phyloP scores from a whole-genome alignment of 2,113 vertebrate species.

The Nesogale talazaci region DNA sequence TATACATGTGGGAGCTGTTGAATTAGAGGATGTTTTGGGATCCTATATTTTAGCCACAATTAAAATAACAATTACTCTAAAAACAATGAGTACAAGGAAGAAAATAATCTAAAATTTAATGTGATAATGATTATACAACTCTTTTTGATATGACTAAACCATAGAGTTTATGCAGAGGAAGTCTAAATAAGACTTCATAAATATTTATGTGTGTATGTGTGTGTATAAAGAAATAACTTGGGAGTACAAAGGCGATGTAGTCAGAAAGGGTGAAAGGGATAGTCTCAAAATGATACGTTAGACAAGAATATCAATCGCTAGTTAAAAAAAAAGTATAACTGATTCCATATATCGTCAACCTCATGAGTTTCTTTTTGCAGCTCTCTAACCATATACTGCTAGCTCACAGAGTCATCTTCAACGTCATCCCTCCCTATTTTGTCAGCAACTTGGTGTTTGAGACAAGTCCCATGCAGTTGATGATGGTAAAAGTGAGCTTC shows the following conservation, averaged over 20 bases:
- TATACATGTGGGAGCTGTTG: too few relatives aligned
- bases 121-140: too few relatives aligned
- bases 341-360: not conserved
- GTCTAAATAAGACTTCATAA: too few relatives aligned
- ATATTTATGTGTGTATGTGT: too few relatives aligned
- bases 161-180: too few relatives aligned
- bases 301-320: slow-evolving; percentile 10
- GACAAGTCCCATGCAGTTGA: not conserved
- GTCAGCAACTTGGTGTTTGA: not conserved
- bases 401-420: not conserved
- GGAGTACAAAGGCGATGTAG: not conserved
- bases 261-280: not conserved
- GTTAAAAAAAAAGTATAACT: not conserved
- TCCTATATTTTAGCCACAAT: too few relatives aligned
- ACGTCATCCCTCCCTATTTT: not conserved
- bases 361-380: slow-evolving; percentile 17
- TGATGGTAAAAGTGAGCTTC: slow-evolving; percentile 20
- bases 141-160: too few relatives aligned
- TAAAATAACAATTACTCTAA: too few relatives aligned
- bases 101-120: too few relatives aligned
- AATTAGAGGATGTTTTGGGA: too few relatives aligned
- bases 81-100: too few relatives aligned
- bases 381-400: slow-evolving; percentile 19
- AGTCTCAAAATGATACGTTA: slow-evolving; percentile 45
- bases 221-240: not conserved